phyloP scores from a whole-genome alignment of 2,113 vertebrate species.

The Todiramphus chloris region DNA sequence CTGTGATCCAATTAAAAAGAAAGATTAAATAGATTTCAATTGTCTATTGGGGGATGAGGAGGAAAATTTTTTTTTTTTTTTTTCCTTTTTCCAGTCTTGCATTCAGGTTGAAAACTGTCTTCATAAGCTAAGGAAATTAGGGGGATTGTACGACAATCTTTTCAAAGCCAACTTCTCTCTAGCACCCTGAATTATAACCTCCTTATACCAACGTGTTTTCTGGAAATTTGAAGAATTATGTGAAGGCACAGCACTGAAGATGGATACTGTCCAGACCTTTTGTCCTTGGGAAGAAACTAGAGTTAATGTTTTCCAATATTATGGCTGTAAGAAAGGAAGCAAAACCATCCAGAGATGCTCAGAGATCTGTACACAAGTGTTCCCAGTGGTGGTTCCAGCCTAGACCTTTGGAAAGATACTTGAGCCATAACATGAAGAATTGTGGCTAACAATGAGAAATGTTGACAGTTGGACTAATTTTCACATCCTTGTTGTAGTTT shows the following conservation, averaged over 20 bases:
- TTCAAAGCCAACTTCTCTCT: background rate
- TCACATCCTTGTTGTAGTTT: background rate
- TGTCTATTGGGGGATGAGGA: background rate
- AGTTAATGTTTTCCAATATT: background rate
- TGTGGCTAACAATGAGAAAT: background rate
- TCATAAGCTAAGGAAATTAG: background rate
- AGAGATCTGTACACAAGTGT: background rate
- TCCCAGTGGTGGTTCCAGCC: background rate
- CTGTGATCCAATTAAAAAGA: background rate
- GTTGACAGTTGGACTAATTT: background rate
- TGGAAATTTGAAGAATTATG: background rate
- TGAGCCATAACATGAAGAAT: background rate
- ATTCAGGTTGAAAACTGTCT: background rate
- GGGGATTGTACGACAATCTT: background rate
- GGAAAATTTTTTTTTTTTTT: rapidly evolving
- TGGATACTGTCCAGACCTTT: background rate
- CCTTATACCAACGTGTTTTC: background rate
- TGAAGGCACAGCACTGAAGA: background rate
- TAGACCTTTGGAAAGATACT: background rate
- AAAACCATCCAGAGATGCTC: background rate
- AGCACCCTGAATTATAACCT: background rate
- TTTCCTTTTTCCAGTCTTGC: background rate
- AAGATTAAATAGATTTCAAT: background rate
- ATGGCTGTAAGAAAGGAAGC: background rate
- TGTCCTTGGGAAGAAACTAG: background rate